Evolutionary conservation across 2,113 vertebrate genomes (phyloP).

Genomic region (Lophochroa leadbeateri): DNA sequence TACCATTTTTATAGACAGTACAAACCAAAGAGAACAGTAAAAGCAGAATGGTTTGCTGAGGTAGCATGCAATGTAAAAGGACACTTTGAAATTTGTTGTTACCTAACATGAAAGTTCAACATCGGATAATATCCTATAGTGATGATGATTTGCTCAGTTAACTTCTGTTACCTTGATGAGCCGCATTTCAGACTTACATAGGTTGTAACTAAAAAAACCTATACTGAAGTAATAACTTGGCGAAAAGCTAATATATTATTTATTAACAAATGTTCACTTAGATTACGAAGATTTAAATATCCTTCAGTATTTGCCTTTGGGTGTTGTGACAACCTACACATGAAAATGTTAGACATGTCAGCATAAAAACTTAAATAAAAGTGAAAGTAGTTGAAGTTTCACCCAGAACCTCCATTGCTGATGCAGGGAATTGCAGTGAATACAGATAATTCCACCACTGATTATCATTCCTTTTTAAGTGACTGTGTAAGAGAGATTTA

Average conservation of each 20-base stretch:
- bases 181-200: background rate
- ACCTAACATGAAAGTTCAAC: background rate
- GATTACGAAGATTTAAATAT: background rate
- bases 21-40: background rate
- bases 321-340: background rate
- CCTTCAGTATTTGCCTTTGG: background rate
- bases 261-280: background rate
- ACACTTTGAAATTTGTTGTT: background rate
- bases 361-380: background rate
- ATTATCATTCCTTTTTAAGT: background rate
- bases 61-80: background rate
- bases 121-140: background rate
- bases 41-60: background rate
- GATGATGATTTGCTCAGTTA: background rate
- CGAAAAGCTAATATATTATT: slow-evolving; percentile 7
- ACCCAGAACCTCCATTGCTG: background rate
- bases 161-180: background rate
- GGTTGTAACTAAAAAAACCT: background rate
- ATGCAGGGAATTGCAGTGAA: background rate
- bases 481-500: background rate
- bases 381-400: background rate
- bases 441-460: background rate
- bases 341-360: background rate
- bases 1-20: background rate
- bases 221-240: background rate